phyloP scores from a whole-genome alignment of 1,140 invertebrate genomes.

The Neelides sp. region DNA sequence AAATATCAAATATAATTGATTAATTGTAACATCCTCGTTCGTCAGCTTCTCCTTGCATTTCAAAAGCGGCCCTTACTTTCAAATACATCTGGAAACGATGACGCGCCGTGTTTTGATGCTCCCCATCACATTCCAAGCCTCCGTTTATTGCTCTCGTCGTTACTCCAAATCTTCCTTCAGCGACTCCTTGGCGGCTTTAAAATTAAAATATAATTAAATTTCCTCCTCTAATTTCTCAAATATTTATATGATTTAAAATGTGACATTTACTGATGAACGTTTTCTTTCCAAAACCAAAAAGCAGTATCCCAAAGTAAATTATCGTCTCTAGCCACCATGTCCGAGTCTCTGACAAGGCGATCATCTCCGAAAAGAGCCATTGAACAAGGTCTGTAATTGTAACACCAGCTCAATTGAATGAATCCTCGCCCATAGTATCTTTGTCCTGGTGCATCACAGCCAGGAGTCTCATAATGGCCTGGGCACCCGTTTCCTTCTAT shows the following conservation, averaged over 20 bases:
- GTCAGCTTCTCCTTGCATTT: conserved; percentile 4
- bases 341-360: conserved; percentile 17
- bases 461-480: neutral
- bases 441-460: conserved; percentile 15
- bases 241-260: neutral
- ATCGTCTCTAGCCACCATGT: conserved; percentile 19
- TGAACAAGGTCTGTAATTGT: conserved; percentile 20
- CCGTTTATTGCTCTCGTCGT: conserved; percentile 28
- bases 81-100: conserved; percentile 16
- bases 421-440: conserved; percentile 22
- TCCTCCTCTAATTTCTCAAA: too few relatives aligned
- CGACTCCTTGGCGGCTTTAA: conserved; percentile 16
- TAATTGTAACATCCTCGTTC: conserved; percentile 19
- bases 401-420: conserved; percentile 26
- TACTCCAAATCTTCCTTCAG: conserved; percentile 22
- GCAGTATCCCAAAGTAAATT: conserved; percentile 22
- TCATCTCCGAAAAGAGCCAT: conserved; percentile 13
- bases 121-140: conserved; percentile 19
- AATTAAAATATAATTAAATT: too few relatives aligned
- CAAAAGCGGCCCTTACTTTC: conserved; percentile 10
- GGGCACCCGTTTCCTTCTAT: neutral
- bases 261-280: neutral
- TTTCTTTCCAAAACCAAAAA: conserved; percentile 21
- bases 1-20: too few relatives aligned
- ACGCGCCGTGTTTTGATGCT: conserved; percentile 7